phyloP scores from a whole-genome alignment of 64 coral and sea anemone species.

The Cladopsammia gracilis region DNA sequence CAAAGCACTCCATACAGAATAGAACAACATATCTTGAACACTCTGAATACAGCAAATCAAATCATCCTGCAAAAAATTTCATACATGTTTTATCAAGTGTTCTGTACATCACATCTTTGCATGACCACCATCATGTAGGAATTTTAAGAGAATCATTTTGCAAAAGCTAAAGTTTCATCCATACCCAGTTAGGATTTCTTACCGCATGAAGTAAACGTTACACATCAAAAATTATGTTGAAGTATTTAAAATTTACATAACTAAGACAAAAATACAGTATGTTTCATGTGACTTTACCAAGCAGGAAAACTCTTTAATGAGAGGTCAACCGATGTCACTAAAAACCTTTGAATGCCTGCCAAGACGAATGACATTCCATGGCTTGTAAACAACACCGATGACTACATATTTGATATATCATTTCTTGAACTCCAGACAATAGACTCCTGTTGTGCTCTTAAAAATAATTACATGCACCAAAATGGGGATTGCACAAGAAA shows the following conservation, averaged over 20 bases:
- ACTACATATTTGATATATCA: background rate
- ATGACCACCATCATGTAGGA: too few relatives aligned
- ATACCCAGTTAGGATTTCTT: too few relatives aligned
- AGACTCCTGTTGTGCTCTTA: background rate
- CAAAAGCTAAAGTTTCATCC: too few relatives aligned
- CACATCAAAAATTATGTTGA: too few relatives aligned
- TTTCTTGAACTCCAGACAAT: background rate
- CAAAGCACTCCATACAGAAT: background rate
- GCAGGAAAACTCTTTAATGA: too few relatives aligned
- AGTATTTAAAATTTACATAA: too few relatives aligned
- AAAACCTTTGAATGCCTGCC: background rate
- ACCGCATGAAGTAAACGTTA: too few relatives aligned
- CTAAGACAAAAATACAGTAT: too few relatives aligned
- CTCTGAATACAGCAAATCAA: background rate
- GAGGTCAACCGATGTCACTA: too few relatives aligned
- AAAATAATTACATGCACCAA: background rate
- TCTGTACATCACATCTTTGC: background rate
- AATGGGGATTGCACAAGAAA: background rate
- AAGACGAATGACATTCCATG: background rate
- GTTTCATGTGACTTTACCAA: too few relatives aligned
- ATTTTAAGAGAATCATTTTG: too few relatives aligned
- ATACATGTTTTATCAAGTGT: background rate
- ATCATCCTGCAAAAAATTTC: background rate
- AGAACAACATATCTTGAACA: background rate
- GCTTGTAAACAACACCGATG: too few relatives aligned